Conservation (phyloP, 2,888 invertebrate species). For the Agrochola litura region DNA sequence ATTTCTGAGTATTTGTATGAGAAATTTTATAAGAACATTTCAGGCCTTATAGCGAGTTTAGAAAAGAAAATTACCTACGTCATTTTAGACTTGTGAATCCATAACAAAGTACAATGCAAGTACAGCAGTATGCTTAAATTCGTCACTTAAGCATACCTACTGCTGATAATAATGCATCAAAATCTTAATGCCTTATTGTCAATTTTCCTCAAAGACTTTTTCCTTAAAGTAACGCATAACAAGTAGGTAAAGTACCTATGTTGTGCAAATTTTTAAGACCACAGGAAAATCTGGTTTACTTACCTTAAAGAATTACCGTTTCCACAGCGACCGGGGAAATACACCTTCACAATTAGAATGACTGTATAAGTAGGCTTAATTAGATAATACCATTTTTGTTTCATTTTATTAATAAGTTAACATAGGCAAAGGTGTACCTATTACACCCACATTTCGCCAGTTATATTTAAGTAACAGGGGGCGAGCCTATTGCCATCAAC, state of each 20-base stretch:
- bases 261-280: conserved; percentile 1
- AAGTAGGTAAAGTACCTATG: neutral
- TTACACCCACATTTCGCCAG: too few species aligned
- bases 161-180: neutral
- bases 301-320: conserved; percentile 2
- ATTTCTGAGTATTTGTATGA: too few species aligned
- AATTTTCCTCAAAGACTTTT: conserved; percentile 23
- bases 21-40: too few species aligned
- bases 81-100: too few species aligned
- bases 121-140: neutral
- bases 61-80: too few species aligned
- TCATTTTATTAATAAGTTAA: too few species aligned
- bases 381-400: neutral
- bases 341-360: neutral
- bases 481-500: too few species aligned
- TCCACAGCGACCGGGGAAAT: conserved; percentile 5
- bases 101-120: neutral
- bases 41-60: too few species aligned
- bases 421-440: too few species aligned
- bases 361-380: neutral
- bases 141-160: too few species aligned
- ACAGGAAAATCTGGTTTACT: conserved; percentile 29
- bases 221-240: conserved; percentile 23
- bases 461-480: too few species aligned
- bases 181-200: neutral